phyloP scores from a whole-genome alignment of 35 echinoderm and acorn worm genomes.

The Apostichopus japonicus region DNA sequence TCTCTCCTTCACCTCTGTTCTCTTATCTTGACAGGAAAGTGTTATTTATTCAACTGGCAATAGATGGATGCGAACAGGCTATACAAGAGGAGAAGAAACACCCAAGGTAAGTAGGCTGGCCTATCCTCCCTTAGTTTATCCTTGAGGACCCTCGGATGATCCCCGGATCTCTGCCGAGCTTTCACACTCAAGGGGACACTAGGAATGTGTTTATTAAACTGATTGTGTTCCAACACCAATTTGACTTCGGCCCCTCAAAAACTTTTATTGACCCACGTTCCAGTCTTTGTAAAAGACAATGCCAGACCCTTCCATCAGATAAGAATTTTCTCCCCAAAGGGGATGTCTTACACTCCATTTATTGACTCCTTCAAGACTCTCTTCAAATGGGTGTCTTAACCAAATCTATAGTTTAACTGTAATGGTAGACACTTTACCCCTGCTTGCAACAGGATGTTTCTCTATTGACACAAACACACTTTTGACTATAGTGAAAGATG shows the following conservation, averaged over 20 bases:
- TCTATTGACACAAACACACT: no score
- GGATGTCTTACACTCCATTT: constrained; percentile 19
- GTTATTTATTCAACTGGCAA: neutral
- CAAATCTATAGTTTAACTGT: constrained; percentile 1
- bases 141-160: neutral
- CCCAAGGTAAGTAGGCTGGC: neutral
- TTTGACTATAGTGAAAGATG: no score
- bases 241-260: constrained; percentile 39
- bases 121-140: neutral
- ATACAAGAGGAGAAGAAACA: neutral
- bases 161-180: neutral
- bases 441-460: no score
- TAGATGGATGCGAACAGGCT: neutral
- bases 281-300: constrained; percentile 31
- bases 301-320: neutral
- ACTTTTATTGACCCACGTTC: constrained; percentile 42
- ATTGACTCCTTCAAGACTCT: constrained; percentile 10
- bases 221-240: constrained; percentile 43
- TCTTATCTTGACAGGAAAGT: neutral
- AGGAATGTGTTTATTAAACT: constrained; percentile 46
- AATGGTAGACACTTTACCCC: no score
- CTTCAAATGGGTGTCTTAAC: constrained; percentile 18
- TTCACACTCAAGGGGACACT: constrained; percentile 6
- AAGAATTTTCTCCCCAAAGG: constrained; percentile 8
- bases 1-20: neutral